These are phyloP conservation scores for Triplophysa dalaica DNA, from an alignment of 2,113 vertebrate species.

Conservation along the genomic window DNA sequence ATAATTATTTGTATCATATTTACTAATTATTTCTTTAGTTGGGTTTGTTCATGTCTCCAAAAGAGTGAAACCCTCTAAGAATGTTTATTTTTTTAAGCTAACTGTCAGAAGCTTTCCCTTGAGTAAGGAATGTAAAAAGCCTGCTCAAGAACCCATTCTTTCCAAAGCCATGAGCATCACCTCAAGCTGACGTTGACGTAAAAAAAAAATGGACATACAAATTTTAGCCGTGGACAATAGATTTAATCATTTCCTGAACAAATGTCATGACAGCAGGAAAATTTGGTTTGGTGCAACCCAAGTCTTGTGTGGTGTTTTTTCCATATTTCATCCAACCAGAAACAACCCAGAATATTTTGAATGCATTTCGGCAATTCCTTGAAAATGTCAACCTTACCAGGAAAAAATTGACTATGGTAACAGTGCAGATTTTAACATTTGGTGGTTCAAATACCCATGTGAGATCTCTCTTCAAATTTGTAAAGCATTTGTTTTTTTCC, in stretches of 20 bases:
- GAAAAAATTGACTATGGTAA: too few species aligned
- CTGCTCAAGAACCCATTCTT: slow-evolving; percentile 4
- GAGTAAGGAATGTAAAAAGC: slow-evolving; percentile 17
- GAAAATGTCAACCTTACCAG: too few species aligned
- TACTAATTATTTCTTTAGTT: slow-evolving; percentile 36
- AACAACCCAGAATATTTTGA: too few species aligned
- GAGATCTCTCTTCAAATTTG: too few species aligned
- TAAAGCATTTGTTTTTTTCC: too few species aligned
- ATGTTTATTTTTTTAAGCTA: slow-evolving; percentile 47
- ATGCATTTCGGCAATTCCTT: too few species aligned
- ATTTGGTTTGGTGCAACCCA: too few species aligned
- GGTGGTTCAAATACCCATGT: too few species aligned
- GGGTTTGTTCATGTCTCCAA: slow-evolving; percentile 18
- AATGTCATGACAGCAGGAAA: neutral
- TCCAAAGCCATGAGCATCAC: neutral
- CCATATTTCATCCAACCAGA: too few species aligned
- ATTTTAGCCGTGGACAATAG: neutral
- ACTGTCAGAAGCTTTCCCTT: slow-evolving; percentile 21
- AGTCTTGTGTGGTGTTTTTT: too few species aligned
- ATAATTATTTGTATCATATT: too few species aligned
- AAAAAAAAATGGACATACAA: neutral
- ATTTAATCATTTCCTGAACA: neutral
- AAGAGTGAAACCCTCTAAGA: slow-evolving; percentile 16
- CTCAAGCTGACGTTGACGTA: neutral
- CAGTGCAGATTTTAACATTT: too few species aligned